phyloP scores from a whole-genome alignment of 2,113 vertebrate genomes.

The Rhinichthys klamathensis region DNA sequence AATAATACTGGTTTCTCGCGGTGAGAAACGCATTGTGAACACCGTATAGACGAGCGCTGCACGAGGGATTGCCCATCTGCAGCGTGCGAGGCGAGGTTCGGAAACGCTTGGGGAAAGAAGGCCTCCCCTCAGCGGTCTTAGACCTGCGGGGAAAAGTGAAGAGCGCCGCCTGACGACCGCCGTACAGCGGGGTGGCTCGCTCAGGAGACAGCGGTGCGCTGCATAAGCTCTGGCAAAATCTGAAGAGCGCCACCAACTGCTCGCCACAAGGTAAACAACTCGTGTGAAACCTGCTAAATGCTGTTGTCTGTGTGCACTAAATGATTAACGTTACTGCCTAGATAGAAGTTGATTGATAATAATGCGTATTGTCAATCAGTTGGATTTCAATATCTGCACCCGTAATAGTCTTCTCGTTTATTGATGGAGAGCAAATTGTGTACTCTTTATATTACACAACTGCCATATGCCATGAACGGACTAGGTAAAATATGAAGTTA shows the following conservation, averaged over 20 bases:
- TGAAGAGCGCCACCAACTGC: slow-evolving; percentile 80
- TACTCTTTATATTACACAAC: not conserved
- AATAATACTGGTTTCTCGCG: not conserved
- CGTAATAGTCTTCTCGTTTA: not conserved
- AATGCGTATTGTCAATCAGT: not conserved
- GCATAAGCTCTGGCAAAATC: slow-evolving; percentile 64
- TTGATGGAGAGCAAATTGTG: not conserved
- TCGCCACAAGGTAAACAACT: slow-evolving; percentile 71
- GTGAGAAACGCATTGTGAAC: slow-evolving; percentile 20
- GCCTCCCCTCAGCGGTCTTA: slow-evolving; percentile 66
- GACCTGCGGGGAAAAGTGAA: slow-evolving; percentile 80
- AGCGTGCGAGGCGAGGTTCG: slow-evolving; percentile 67
- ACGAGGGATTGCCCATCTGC: slow-evolving; percentile 63
- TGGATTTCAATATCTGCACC: not conserved
- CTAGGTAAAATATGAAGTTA: not conserved
- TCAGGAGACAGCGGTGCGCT: slow-evolving; percentile 75
- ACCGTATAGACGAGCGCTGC: slow-evolving; percentile 46
- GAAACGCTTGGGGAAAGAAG: slow-evolving; percentile 67
- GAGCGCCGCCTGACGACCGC: slow-evolving; percentile 85
- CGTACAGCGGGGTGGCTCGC: slow-evolving; percentile 65
- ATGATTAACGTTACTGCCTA: not conserved
- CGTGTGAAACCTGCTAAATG: slow-evolving; percentile 5
- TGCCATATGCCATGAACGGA: not conserved
- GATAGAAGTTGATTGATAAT: not conserved
- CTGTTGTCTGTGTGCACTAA: not conserved